These are phyloP conservation scores for Oikopleura vanhoeffeni DNA, from an alignment of 23 tunicate genomes.

Conservation along the genomic window DNA sequence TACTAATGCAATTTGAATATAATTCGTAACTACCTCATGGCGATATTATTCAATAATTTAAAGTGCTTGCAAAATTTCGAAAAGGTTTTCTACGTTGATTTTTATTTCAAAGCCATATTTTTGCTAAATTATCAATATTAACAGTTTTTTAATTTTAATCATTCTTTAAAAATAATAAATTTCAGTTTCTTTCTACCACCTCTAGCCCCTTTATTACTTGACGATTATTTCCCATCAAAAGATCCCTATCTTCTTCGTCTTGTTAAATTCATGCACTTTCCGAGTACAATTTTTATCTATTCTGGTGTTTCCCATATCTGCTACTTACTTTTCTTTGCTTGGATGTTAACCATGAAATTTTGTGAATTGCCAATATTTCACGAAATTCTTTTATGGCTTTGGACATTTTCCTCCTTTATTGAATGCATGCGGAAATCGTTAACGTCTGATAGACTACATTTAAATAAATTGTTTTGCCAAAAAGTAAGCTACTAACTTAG, in stretches of 20 bases:
- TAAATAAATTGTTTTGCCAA: no score
- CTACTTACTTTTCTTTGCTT: background rate
- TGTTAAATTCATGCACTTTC: background rate
- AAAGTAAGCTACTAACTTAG: no score
- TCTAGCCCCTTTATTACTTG: background rate
- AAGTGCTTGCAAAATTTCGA: no score
- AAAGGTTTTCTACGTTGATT: no score
- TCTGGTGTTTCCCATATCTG: background rate
- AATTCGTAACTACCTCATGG: no score
- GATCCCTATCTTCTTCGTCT: background rate
- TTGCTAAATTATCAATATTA: no score
- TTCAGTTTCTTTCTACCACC: background rate
- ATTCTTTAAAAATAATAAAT: no score
- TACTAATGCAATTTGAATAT: no score
- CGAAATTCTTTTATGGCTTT: background rate
- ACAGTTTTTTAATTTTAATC: no score
- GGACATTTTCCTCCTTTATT: background rate
- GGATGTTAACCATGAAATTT: background rate
- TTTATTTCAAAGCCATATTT: no score
- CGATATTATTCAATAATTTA: no score
- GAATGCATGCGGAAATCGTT: background rate
- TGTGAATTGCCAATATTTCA: background rate
- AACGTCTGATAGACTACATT: background rate
- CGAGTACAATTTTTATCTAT: conserved; percentile 5
- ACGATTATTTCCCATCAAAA: background rate